phyloP scores from a whole-genome alignment of 2,113 vertebrate species.

The Hyaena hyaena region DNA sequence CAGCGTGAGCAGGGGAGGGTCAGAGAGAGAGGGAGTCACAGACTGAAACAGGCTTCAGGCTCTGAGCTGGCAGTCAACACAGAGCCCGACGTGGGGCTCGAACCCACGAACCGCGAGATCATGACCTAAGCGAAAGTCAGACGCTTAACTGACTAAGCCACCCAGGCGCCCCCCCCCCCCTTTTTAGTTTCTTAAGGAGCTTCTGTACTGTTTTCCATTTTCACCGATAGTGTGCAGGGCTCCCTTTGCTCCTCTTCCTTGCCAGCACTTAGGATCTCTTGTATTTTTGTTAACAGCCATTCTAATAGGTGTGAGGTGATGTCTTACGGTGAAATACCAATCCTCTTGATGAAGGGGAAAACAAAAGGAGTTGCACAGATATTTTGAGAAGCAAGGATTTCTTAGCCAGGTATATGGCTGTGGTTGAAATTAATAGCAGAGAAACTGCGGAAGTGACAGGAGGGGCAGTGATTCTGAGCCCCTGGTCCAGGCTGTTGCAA shows the following conservation, averaged over 20 bases:
- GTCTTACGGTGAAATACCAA: neutral
- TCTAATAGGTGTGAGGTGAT: neutral
- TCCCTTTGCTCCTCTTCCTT: neutral
- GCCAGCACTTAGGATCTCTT: neutral
- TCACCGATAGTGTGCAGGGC: no score
- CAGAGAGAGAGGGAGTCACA: no score
- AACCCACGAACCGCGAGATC: no score
- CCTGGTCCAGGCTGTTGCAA: neutral
- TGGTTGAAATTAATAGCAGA: neutral
- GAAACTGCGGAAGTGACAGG: neutral
- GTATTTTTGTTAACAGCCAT: neutral
- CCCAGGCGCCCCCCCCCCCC: no score
- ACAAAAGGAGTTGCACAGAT: neutral
- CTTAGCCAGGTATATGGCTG: neutral
- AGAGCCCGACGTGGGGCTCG: no score
- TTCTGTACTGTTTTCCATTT: neutral
- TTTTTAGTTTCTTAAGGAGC: neutral
- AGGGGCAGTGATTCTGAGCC: neutral
- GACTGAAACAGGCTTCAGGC: no score
- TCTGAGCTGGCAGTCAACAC: no score
- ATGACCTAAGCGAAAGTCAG: no score
- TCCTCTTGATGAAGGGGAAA: neutral
- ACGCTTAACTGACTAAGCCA: no score
- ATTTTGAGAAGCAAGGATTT: neutral
- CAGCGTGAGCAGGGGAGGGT: no score